Base-by-base conservation (phyloP, 2,113 vertebrate species). In the Zingel zingel region DNA sequence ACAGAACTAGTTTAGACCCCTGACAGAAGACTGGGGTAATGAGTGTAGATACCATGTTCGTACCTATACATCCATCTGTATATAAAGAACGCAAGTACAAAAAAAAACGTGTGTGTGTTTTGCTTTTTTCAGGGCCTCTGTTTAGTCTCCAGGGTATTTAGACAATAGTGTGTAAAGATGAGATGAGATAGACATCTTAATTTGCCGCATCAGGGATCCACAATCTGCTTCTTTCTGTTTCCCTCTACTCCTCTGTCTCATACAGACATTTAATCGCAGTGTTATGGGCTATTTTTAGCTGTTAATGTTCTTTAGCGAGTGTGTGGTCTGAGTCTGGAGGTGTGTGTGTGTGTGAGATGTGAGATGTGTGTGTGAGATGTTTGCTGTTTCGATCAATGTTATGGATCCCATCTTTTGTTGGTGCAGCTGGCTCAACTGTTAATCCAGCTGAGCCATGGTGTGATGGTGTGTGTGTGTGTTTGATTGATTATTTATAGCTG, bases 401-500 rank as follows among this genome's bases (percentile, higher is more conserved):
- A 89, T 86, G 48, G 81, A 89, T 91, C 77, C 57, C 47, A 59
- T 82, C 81, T 71, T 90, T 88, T 91, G 87, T 90, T 76, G 56
- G 58, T 9, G 43, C 87, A 91, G 90, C 90, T 88, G 81, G 69
- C 80, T 84, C 75, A 82, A 83, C 83, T 64, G 39, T 80, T 71
- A 58, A 39, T 66, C 83, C 82, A 91, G 79, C 86, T 89, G 87
- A 90, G 81, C 70, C 47, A 2, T 21, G 10, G 64, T 86, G 85
- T 82, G 70, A 14, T 18, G 30, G 61, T 76, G 72, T 81, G 62
- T 82, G 63, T 68, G 69, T 78, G 43, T 83, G 72, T 78, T 80
- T 66, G 64, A 86, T 82, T 89, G 86, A 92, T 93, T 88, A 88
- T 91, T 88, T 88, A 88, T 88, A 86, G 83, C 77, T 71, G 76